These are phyloP conservation scores for Carassius auratus DNA, from an alignment of 2,113 vertebrate species.

Conservation along the genomic window DNA sequence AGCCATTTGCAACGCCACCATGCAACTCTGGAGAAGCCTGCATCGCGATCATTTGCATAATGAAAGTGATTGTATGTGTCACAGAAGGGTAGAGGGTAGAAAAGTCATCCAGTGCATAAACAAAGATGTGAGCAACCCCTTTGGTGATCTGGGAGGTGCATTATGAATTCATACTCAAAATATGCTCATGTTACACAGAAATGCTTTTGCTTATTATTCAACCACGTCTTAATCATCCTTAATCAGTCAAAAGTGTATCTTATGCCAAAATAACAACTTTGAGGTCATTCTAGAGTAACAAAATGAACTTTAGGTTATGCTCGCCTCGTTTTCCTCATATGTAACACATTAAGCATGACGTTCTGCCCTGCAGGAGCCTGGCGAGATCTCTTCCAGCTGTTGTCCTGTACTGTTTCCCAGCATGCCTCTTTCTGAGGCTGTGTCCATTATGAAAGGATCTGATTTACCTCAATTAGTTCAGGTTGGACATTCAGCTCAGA, in stretches of 20 bases:
- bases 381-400: constrained; percentile 57
- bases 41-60: constrained; percentile 62
- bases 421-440: constrained; percentile 1
- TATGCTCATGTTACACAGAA: background rate
- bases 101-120: constrained; percentile 21
- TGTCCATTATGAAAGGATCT: constrained; percentile 14
- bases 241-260: background rate
- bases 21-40: constrained; percentile 49
- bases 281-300: constrained; percentile 21
- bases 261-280: background rate
- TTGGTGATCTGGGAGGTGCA: too few species aligned
- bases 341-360: constrained; percentile 37
- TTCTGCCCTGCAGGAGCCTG: constrained; percentile 14
- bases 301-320: constrained; percentile 15
- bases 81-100: constrained; percentile 32
- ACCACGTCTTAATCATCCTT: background rate
- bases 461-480: constrained; percentile 48
- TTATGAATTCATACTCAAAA: too few species aligned
- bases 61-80: constrained; percentile 60
- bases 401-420: constrained; percentile 17
- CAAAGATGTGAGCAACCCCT: constrained; percentile 13
- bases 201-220: constrained; percentile 16
- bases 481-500: constrained; percentile 27
- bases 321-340: constrained; percentile 25
- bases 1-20: constrained; percentile 31